These are phyloP conservation scores for Beroe forskalii DNA, from an alignment of 37 sponge, comb jelly and placozoan genomes.

Conservation along the genomic window DNA sequence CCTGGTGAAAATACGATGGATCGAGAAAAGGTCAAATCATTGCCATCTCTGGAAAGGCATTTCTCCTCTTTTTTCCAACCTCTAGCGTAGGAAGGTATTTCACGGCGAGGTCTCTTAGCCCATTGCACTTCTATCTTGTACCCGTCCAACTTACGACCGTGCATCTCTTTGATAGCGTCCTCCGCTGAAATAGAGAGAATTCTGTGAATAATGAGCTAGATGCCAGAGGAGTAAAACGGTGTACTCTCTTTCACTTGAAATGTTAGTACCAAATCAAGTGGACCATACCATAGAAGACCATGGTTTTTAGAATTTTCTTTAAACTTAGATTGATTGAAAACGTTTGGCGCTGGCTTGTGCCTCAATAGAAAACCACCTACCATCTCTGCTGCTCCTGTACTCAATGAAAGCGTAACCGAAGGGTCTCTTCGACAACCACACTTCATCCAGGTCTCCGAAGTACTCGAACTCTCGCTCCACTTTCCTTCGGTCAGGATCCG, in stretches of 20 bases:
- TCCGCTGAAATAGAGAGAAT: neutral
- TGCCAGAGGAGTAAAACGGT: no score
- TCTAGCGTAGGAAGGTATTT: conserved; percentile 62
- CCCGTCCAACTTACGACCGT: conserved; percentile 42
- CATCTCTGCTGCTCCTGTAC: conserved; percentile 29
- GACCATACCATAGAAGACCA: no score
- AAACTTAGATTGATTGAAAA: no score
- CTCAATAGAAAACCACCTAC: neutral
- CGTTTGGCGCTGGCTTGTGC: neutral
- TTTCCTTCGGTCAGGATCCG: conserved; percentile 56
- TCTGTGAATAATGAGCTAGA: no score
- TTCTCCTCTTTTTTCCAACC: neutral
- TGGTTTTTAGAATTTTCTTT: no score
- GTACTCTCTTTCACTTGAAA: no score
- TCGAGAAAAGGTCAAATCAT: no score
- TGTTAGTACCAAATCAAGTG: no score
- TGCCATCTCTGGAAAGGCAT: no score
- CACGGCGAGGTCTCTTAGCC: conserved; percentile 57
- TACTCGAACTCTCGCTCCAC: conserved; percentile 65
- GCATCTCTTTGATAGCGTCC: conserved; percentile 57
- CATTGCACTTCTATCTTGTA: conserved; percentile 41
- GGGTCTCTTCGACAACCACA: conserved; percentile 60
- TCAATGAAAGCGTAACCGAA: conserved; percentile 64
- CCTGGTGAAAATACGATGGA: no score
- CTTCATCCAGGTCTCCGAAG: conserved; percentile 59